phyloP scores from a whole-genome alignment of 2,113 vertebrate species.

The Aldabrachelys gigantea region DNA sequence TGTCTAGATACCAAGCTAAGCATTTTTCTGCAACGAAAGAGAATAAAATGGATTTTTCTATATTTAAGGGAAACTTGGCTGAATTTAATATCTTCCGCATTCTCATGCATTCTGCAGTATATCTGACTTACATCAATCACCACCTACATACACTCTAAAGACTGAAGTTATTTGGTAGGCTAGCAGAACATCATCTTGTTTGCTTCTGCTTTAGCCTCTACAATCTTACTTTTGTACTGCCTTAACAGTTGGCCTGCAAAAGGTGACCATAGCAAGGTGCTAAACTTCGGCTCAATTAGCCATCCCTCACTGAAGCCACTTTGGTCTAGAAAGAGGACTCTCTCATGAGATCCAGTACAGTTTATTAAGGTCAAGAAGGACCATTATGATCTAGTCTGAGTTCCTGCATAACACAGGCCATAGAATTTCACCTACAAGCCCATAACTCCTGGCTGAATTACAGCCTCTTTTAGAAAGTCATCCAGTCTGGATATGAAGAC shows the following conservation, averaged over 20 bases:
- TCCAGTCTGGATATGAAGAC: background rate
- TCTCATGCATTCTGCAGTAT: constrained; percentile 34
- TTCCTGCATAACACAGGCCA: background rate
- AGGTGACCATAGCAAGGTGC: constrained; percentile 16
- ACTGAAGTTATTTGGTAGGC: constrained; percentile 53
- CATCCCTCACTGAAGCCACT: background rate
- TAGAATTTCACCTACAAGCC: background rate
- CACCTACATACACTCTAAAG: constrained; percentile 55
- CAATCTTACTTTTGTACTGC: background rate
- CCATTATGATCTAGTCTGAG: background rate
- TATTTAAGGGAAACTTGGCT: constrained; percentile 17
- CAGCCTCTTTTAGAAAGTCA: background rate
- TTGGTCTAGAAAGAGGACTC: background rate
- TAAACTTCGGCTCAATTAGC: background rate
- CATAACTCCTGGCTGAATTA: background rate
- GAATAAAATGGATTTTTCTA: constrained; percentile 21
- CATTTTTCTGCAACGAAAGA: background rate
- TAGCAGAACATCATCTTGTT: constrained; percentile 40
- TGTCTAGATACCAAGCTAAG: background rate
- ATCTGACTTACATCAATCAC: constrained; percentile 51
- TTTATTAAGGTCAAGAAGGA: background rate
- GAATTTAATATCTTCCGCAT: constrained; percentile 50
- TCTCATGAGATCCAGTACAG: background rate
- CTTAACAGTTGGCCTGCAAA: constrained; percentile 8
- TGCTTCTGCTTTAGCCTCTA: background rate